Conservation (phyloP, 2,888 invertebrate species). For the Thymelicus acteon region DNA sequence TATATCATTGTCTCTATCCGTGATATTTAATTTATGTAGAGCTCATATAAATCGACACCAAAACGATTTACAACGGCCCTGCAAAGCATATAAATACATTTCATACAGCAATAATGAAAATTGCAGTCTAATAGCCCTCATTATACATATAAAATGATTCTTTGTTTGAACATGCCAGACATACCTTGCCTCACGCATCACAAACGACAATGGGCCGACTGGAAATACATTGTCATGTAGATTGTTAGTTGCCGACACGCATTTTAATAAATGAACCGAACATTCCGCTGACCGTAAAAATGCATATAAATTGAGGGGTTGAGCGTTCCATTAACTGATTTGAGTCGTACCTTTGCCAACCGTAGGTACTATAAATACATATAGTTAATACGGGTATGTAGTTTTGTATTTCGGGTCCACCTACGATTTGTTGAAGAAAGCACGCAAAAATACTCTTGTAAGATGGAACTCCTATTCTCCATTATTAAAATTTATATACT, state of each 20-base stretch:
- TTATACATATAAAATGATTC: not conserved
- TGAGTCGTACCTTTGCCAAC: not conserved
- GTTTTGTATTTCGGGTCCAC: too few relatives aligned
- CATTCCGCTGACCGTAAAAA: constrained; percentile 5
- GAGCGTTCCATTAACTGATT: not conserved
- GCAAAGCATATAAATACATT: not conserved
- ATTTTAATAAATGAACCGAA: constrained; percentile 11
- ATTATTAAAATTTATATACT: too few relatives aligned
- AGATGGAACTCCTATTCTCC: too few relatives aligned
- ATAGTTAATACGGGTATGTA: too few relatives aligned
- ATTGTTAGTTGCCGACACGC: constrained; percentile 14
- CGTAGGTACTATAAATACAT: not conserved
- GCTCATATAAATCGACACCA: too few relatives aligned
- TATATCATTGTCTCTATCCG: too few relatives aligned
- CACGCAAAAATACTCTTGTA: too few relatives aligned
- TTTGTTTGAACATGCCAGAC: constrained; percentile 10
- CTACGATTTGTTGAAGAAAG: too few relatives aligned
- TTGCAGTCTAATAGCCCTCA: not conserved
- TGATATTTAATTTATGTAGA: too few relatives aligned
- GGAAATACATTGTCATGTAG: constrained; percentile 14
- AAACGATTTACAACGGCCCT: too few relatives aligned
- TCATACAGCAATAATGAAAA: not conserved
- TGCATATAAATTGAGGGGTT: not conserved
- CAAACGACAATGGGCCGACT: constrained; percentile 5
- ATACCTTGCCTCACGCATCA: constrained; percentile 8